These are phyloP conservation scores for Setophaga petechia DNA, from an alignment of 2,113 vertebrate genomes.

Conservation along the genomic window DNA sequence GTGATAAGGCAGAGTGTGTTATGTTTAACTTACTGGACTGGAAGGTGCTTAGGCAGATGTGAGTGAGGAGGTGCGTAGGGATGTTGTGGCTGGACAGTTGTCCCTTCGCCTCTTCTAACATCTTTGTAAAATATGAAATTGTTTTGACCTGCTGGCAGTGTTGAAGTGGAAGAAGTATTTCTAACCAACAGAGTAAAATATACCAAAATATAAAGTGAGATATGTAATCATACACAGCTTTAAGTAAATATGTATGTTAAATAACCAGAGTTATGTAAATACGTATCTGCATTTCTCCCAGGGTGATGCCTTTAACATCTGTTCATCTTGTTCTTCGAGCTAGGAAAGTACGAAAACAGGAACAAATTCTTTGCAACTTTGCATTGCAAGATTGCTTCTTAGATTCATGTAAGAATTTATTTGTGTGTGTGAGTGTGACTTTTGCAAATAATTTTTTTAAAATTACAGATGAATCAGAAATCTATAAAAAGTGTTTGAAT, in stretches of 20 bases:
- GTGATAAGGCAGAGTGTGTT: background rate
- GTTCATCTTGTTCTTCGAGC: background rate
- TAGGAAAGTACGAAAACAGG: background rate
- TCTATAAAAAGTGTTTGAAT: background rate
- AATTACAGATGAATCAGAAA: background rate
- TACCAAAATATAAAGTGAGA: background rate
- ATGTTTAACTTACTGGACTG: background rate
- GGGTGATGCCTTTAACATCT: background rate
- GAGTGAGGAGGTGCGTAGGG: background rate
- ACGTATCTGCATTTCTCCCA: background rate
- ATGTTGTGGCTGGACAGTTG: background rate
- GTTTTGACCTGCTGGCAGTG: background rate
- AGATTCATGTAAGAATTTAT: background rate
- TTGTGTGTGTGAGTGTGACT: background rate
- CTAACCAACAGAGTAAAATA: background rate
- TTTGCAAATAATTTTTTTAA: background rate
- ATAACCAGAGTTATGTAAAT: background rate
- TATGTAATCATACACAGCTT: background rate
- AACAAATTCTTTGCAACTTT: background rate
- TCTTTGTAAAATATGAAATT: background rate
- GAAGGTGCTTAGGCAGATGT: background rate
- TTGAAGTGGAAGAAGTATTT: background rate
- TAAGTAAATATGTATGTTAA: background rate
- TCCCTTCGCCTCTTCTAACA: background rate
- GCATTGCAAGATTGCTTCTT: background rate